A percentile compares a stretch with the other conserved stretches of the same genome.
Evolutionary conservation across 2,113 vertebrate species (phyloP).

Genomic region (Danio rerio): DNA sequence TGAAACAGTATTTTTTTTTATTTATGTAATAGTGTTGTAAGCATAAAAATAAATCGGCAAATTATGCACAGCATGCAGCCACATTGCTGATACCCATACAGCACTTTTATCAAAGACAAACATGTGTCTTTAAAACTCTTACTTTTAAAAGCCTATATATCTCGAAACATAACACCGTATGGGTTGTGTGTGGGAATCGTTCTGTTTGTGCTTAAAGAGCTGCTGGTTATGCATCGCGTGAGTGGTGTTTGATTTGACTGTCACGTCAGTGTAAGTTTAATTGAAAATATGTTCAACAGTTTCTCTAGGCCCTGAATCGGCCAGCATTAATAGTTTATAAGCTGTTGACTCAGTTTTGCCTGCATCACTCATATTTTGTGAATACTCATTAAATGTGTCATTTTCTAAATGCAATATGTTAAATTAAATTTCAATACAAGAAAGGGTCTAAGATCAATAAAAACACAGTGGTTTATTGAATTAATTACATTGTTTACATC

Average conservation of each 20-base stretch:
- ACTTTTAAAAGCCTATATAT: conserved; percentile 32
- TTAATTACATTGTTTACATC: conserved; percentile 93
- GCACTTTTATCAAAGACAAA: conserved; percentile 16
- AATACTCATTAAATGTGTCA: not conserved
- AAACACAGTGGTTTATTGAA: conserved; percentile 94
- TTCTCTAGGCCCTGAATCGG: not conserved
- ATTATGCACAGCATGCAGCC: not conserved
- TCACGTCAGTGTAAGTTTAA: conserved; percentile 34
- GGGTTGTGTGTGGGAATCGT: conserved; percentile 54
- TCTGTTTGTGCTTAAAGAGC: conserved; percentile 71
- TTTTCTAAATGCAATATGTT: not conserved
- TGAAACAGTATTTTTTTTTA: not conserved
- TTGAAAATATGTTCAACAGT: conserved; percentile 43
- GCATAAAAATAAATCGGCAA: not conserved
- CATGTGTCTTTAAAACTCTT: not conserved
- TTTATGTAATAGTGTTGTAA: conserved; percentile 49
- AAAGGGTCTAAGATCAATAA: conserved; percentile 59
- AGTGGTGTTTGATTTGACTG: conserved; percentile 54
- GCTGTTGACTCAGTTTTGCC: not conserved
- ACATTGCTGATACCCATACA: not conserved
- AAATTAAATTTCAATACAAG: conserved; percentile 50
- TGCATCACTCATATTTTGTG: not conserved
- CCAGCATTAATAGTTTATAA: not conserved
- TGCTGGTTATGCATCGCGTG: conserved; percentile 45
- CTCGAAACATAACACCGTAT: conserved; percentile 42